Conservation (phyloP, 2,797 vertebrate genomes). For the Onychomys torridus region DNA sequence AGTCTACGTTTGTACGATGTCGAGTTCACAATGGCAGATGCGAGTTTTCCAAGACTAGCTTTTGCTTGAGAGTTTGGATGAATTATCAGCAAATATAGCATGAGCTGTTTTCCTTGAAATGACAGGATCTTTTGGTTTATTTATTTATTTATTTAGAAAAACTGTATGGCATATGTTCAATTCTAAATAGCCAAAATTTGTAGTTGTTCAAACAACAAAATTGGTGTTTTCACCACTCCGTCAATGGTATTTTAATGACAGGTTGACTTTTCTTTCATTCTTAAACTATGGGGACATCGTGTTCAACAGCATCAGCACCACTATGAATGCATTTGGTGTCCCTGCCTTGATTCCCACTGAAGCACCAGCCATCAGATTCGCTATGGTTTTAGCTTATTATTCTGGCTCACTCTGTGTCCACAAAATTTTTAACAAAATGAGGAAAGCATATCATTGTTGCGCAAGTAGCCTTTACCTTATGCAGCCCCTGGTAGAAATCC, state of each 20-base stretch:
- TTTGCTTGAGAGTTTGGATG: slow-evolving; percentile 62
- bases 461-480: slow-evolving; percentile 10
- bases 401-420: neutral
- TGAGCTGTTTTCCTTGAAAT: slow-evolving; percentile 39
- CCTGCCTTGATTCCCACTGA: neutral
- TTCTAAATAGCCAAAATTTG: neutral
- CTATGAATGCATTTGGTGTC: neutral
- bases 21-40: neutral
- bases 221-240: neutral
- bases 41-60: slow-evolving; percentile 50
- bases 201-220: slow-evolving; percentile 24
- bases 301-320: neutral
- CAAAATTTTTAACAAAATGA: slow-evolving; percentile 18
- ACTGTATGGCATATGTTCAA: neutral
- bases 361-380: neutral
- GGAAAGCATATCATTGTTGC: neutral
- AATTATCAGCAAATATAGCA: slow-evolving; percentile 32
- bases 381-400: neutral
- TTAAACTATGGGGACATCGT: neutral
- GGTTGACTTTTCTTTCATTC: slow-evolving; percentile 26
- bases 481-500: neutral
- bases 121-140: slow-evolving; percentile 24
- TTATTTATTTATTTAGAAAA: slow-evolving; percentile 2
- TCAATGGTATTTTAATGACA: neutral
- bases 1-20: neutral